Percentiles rank a stretch among this genome's conserved stretches.
phyloP scores from a whole-genome alignment of 1,140 invertebrate genomes.

The Tetraneura akinire region DNA sequence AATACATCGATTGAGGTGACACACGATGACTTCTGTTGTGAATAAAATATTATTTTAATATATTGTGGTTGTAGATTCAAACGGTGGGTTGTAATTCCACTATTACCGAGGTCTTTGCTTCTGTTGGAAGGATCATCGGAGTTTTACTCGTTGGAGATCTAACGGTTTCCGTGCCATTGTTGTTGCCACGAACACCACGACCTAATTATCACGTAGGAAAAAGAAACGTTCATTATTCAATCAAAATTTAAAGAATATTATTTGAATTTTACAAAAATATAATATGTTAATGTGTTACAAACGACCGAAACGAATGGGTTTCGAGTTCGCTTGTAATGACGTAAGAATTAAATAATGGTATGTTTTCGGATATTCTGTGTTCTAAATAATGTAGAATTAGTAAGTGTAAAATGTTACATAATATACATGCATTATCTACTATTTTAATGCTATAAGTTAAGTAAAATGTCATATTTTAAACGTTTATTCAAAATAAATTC shows the following conservation, averaged over 20 bases:
- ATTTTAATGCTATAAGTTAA: neutral
- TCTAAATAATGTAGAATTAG: slow-evolving; percentile 1
- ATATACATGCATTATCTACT: neutral
- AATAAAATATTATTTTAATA: neutral
- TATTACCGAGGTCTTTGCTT: neutral
- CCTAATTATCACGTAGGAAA: neutral
- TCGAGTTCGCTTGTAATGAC: too few relatives aligned
- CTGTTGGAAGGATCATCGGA: neutral
- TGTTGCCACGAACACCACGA: neutral
- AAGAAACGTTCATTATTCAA: neutral
- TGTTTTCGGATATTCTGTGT: neutral
- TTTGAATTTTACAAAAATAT: too few relatives aligned
- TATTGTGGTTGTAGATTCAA: neutral
- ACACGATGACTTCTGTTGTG: neutral
- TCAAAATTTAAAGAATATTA: too few relatives aligned
- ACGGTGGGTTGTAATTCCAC: slow-evolving; percentile 12
- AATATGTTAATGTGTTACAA: neutral
- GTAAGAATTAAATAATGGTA: too few relatives aligned
- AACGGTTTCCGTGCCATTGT: slow-evolving; percentile 13
- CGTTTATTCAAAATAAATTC: too few relatives aligned
- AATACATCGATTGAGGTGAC: neutral
- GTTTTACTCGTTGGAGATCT: slow-evolving; percentile 28
- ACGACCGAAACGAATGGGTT: neutral
- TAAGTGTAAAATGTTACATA: neutral
- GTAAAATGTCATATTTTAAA: neutral